A percentile compares a stretch with the other conserved stretches of the same genome.
phyloP scores from a whole-genome alignment of 2,888 invertebrate species.

The Apantesis nais region DNA sequence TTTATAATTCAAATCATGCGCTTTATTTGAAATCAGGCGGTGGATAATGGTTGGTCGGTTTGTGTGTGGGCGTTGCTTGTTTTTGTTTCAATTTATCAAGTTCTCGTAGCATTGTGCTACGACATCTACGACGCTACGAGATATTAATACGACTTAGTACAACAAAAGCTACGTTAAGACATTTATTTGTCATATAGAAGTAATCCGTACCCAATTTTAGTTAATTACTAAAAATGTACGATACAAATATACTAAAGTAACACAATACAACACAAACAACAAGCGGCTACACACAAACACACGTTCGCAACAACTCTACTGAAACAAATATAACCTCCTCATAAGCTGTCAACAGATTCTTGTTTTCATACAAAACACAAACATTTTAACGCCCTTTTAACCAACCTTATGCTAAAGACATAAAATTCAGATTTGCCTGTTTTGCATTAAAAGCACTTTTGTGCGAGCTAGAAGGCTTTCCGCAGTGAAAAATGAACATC shows the following conservation, averaged over 20 bases:
- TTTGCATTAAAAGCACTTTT: conserved; percentile 28
- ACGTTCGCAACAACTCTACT: conserved; percentile 44
- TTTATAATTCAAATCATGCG: conserved; percentile 59
- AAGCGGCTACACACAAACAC: conserved; percentile 34
- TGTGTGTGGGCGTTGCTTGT: conserved; percentile 19
- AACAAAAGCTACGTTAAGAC: not conserved
- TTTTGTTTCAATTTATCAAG: conserved; percentile 35
- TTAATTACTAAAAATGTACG: not conserved
- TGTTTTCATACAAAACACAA: conserved; percentile 47
- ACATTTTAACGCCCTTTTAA: conserved; percentile 19
- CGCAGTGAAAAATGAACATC: conserved; percentile 80
- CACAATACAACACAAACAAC: conserved; percentile 22
- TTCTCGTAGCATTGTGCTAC: conserved; percentile 51
- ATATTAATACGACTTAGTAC: not conserved
- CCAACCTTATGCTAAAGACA: conserved; percentile 36
- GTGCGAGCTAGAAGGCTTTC: conserved; percentile 53
- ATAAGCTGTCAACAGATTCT: conserved; percentile 73
- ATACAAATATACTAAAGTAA: not conserved
- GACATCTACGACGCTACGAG: conserved; percentile 50
- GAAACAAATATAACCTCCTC: conserved; percentile 67
- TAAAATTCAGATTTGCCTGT: conserved; percentile 52
- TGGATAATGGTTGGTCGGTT: conserved; percentile 14
- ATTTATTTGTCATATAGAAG: not conserved
- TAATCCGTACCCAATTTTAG: not conserved
- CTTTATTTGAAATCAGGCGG: conserved; percentile 44